Conservation (phyloP, 2,797 vertebrate species). For the Bradypus variegatus region DNA sequence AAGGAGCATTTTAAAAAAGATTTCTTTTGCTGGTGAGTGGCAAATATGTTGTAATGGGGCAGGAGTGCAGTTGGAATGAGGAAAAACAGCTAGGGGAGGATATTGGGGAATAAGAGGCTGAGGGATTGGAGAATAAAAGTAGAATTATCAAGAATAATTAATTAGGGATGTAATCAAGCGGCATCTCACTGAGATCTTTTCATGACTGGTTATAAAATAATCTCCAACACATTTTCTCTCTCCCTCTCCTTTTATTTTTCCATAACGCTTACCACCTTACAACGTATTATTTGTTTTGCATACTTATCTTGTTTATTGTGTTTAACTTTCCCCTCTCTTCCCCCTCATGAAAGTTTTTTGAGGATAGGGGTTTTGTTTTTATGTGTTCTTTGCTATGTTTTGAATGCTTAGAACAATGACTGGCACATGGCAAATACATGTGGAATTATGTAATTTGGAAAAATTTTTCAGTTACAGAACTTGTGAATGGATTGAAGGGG, state of each 20-base stretch:
- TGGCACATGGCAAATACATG: not conserved
- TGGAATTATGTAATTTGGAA: not conserved
- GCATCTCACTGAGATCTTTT: not conserved
- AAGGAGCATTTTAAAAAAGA: not conserved
- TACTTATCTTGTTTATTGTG: not conserved
- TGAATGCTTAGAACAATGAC: not conserved
- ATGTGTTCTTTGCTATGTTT: not conserved
- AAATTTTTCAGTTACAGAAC: not conserved
- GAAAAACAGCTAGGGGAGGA: not conserved
- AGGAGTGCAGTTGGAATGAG: not conserved
- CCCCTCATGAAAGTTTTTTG: not conserved
- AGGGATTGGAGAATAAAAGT: not conserved
- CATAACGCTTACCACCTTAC: not conserved
- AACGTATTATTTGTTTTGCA: not conserved
- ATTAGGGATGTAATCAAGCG: not conserved
- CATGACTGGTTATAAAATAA: not conserved
- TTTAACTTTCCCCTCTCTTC: not conserved
- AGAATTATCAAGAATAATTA: not conserved
- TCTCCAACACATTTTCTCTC: not conserved
- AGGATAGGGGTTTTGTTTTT: not conserved
- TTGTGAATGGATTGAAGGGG: not conserved
- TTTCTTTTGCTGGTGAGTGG: not conserved
- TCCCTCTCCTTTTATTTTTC: not conserved
- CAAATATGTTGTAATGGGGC: not conserved
- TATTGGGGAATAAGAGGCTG: not conserved